A percentile compares a stretch with the other conserved stretches of the same genome.
Conservation (phyloP, 1,140 invertebrate genomes). For the Drosophila arawakana region DNA sequence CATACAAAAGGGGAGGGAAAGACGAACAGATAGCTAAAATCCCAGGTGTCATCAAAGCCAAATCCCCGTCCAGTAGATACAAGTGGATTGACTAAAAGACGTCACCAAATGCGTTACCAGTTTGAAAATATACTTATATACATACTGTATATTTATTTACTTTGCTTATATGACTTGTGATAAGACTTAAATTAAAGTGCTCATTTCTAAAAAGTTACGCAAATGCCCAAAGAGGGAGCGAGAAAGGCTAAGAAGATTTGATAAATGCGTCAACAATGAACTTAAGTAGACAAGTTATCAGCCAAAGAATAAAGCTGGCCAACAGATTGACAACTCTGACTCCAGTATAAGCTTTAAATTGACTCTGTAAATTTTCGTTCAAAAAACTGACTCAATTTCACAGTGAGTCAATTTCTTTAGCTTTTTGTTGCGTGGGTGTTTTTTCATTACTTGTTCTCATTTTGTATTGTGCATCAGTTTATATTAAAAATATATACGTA, state of each 20-base stretch:
- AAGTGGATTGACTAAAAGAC: conserved; percentile 45
- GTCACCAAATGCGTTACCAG: conserved; percentile 26
- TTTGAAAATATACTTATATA: not conserved
- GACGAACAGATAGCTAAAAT: not conserved
- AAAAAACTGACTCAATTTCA: conserved; percentile 27
- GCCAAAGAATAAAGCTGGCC: conserved; percentile 11
- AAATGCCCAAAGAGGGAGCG: conserved; percentile 7
- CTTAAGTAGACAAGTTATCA: conserved; percentile 35
- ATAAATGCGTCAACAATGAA: conserved; percentile 38
- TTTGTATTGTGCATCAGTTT: conserved; percentile 25
- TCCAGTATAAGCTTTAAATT: conserved; percentile 10
- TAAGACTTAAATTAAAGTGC: conserved; percentile 46
- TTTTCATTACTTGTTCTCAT: conserved; percentile 29
- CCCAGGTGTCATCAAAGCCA: conserved; percentile 40
- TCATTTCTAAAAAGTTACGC: conserved; percentile 25
- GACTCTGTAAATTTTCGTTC: conserved; percentile 6
- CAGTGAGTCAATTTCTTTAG: conserved; percentile 9
- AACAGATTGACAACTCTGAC: conserved; percentile 18
- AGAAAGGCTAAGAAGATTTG: not conserved
- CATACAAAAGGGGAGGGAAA: not conserved
- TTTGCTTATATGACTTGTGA: conserved; percentile 51
- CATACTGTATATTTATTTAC: conserved; percentile 19
- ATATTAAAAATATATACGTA: conserved; percentile 17
- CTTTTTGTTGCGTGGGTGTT: conserved; percentile 21
- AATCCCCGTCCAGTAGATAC: not conserved